These are phyloP conservation scores for Struthio camelus DNA, from an alignment of 2,113 vertebrate species.

Conservation along the genomic window DNA sequence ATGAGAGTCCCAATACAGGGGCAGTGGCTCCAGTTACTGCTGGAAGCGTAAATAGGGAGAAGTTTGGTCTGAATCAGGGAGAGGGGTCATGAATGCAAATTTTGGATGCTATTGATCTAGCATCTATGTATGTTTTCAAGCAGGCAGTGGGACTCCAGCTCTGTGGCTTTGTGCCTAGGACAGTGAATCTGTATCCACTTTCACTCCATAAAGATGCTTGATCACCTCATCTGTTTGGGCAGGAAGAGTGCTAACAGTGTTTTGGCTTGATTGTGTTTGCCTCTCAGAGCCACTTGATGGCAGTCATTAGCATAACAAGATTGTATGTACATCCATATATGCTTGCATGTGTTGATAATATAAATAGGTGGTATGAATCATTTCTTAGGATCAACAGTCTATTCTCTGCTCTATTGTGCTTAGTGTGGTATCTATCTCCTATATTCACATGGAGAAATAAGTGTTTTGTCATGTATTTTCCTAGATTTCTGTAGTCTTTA, in stretches of 20 bases:
- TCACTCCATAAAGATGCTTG: rapidly evolving
- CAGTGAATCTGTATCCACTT: not conserved
- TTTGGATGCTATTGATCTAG: not conserved
- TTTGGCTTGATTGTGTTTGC: not conserved
- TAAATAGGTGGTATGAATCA: rapidly evolving
- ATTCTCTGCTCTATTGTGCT: not conserved
- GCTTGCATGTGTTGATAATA: not conserved
- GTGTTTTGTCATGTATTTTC: not conserved
- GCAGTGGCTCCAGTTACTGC: not conserved
- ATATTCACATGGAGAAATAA: not conserved
- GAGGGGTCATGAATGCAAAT: rapidly evolving
- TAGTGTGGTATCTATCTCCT: not conserved
- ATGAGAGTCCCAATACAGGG: not conserved
- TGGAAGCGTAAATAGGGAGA: not conserved
- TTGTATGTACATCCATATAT: too few relatives aligned
- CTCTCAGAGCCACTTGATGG: not conserved
- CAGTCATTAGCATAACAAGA: not conserved
- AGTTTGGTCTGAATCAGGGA: not conserved
- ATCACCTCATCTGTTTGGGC: not conserved
- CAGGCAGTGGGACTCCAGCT: not conserved
- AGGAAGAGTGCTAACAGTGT: not conserved
- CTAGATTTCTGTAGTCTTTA: not conserved
- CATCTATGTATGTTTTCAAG: not conserved
- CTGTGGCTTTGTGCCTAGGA: not conserved
- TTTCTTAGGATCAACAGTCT: not conserved